Conservation (phyloP, 2,888 invertebrate species). For the Julus scandinavius region DNA sequence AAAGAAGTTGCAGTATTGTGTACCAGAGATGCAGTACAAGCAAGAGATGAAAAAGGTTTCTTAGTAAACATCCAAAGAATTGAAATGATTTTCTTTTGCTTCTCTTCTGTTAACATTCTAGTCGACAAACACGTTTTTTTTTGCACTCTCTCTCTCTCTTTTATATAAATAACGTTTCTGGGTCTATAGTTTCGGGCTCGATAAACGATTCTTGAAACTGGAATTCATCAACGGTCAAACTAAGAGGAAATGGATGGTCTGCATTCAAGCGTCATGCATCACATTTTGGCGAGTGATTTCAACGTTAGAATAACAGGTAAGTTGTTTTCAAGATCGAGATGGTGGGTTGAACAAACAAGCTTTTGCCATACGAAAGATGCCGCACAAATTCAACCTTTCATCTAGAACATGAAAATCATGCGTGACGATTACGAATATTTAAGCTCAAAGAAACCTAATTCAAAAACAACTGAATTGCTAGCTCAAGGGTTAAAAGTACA, state of each 20-base stretch:
- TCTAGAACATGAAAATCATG: background rate
- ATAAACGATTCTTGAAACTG: constrained; percentile 3
- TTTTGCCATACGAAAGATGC: background rate
- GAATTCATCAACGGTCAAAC: constrained; percentile 8
- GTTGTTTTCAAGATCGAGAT: background rate
- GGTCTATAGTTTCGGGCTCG: constrained; percentile 7
- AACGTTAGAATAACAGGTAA: background rate
- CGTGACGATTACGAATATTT: background rate
- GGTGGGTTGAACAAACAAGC: background rate
- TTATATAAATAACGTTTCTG: constrained; percentile 24
- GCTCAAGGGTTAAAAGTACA: background rate
- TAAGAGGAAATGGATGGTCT: background rate
- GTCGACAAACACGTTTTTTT: constrained; percentile 13
- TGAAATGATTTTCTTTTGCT: constrained; percentile 33
- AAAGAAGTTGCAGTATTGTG: background rate
- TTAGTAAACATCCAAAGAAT: constrained; percentile 7
- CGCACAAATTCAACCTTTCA: background rate
- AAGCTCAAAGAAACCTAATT: background rate
- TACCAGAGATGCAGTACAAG: background rate
- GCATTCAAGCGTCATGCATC: constrained; percentile 27
- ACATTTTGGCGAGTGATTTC: constrained; percentile 18
- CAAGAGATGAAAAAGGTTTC: constrained; percentile 2
- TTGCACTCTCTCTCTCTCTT: background rate
- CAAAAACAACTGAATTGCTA: background rate
- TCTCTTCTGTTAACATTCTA: constrained; percentile 33